Percentiles rank a stretch among this genome's conserved stretches.
Evolutionary conservation across 2,113 vertebrate genomes (phyloP).

Genomic region (Physeter macrocephalus): DNA sequence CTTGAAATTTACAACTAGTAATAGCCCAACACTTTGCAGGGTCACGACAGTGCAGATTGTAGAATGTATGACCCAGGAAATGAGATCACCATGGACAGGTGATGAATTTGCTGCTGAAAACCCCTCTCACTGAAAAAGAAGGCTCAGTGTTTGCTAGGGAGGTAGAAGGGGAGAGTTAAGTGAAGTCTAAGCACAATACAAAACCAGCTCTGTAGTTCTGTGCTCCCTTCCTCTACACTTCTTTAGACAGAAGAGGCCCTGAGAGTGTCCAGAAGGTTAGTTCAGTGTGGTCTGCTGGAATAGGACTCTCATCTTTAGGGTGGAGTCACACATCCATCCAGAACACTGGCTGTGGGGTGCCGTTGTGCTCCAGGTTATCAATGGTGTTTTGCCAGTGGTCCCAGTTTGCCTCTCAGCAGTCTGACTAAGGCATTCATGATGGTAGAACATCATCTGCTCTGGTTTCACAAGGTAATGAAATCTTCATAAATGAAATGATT

Average conservation of each 20-base stretch:
- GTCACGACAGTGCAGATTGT: not conserved
- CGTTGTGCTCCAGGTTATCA: not conserved
- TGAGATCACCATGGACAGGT: not conserved
- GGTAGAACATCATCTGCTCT: not conserved
- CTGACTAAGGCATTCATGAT: not conserved
- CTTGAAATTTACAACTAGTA: not conserved
- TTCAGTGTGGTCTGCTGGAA: not conserved
- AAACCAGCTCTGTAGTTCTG: not conserved
- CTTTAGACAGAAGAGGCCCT: not conserved
- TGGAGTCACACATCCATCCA: not conserved
- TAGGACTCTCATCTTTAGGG: not conserved
- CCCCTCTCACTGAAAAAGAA: not conserved
- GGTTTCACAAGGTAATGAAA: constrained; percentile 17
- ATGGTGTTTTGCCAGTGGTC: not conserved
- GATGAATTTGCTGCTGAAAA: not conserved
- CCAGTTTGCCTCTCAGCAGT: not conserved
- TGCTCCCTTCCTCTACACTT: not conserved
- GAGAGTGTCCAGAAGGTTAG: not conserved
- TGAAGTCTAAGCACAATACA: not conserved
- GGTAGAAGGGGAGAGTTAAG: not conserved
- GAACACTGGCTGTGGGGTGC: not conserved
- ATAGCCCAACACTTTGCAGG: not conserved
- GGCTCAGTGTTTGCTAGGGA: not conserved
- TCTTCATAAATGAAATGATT: not conserved
- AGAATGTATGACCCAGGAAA: not conserved